These are phyloP conservation scores for Lasiommata megera DNA, from an alignment of 2,888 invertebrate species.

Conservation along the genomic window DNA sequence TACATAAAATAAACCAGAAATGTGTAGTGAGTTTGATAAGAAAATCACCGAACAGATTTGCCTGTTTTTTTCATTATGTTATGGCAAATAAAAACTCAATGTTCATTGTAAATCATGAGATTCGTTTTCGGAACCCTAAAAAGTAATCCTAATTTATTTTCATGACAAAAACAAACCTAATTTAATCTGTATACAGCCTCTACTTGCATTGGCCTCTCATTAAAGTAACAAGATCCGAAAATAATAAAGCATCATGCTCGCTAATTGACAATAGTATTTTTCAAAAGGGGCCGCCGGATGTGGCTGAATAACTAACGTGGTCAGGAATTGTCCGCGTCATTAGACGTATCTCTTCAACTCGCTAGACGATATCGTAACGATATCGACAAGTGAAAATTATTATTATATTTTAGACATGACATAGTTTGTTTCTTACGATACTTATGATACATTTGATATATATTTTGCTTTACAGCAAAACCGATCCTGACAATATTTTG, in stretches of 20 bases:
- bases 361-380: slow-evolving; percentile 1
- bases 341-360: slow-evolving; percentile 45
- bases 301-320: slow-evolving; percentile 37
- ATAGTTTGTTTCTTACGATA: no score
- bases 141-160: slow-evolving; percentile 1
- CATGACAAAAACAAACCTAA: slow-evolving; percentile 10
- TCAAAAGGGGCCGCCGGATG: slow-evolving; percentile 64
- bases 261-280: slow-evolving; percentile 53
- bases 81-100: no score
- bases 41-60: no score
- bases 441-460: no score
- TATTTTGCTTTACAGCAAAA: no score
- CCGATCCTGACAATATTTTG: no score
- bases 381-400: not conserved
- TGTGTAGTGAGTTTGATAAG: no score
- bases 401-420: no score
- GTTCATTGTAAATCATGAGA: no score
- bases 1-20: no score
- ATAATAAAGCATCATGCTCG: slow-evolving; percentile 59
- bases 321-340: slow-evolving; percentile 40
- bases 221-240: slow-evolving; percentile 48
- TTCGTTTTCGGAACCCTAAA: not conserved
- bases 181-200: slow-evolving; percentile 5
- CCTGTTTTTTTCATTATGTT: no score
- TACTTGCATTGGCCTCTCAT: slow-evolving; percentile 25